Conservation (phyloP, 1,140 invertebrate species). For the Cydia strobilella region DNA sequence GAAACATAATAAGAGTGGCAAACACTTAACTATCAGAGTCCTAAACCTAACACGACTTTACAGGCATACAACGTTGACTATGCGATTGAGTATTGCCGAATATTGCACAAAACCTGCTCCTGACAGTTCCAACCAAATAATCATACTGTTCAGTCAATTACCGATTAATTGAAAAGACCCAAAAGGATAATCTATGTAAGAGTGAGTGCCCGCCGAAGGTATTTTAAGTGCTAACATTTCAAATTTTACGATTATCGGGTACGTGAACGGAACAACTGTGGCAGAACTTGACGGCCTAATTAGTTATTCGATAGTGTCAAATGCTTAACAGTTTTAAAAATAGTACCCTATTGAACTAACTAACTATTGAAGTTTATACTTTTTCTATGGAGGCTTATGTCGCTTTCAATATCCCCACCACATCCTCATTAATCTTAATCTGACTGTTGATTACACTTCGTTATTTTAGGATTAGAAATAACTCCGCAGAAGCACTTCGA, state of each 20-base stretch:
- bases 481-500: no score
- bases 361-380: background rate
- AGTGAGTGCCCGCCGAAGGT: background rate
- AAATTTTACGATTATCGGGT: background rate
- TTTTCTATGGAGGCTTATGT: background rate
- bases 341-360: background rate
- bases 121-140: constrained; percentile 41
- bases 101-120: constrained; percentile 65
- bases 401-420: background rate
- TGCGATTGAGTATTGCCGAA: constrained; percentile 75
- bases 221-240: background rate
- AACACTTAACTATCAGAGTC: constrained; percentile 69
- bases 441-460: no score
- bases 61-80: constrained; percentile 62
- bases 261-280: background rate
- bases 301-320: background rate
- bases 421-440: background rate
- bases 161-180: constrained; percentile 30
- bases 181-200: constrained; percentile 44
- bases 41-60: constrained; percentile 76
- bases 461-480: no score
- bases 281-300: background rate
- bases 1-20: background rate
- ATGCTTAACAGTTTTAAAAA: background rate
- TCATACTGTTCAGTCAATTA: constrained; percentile 50